A percentile compares a stretch with the other conserved stretches of the same genome.
These are phyloP conservation scores for Pungitius pungitius DNA, from an alignment of 2,113 vertebrate genomes.

Conservation along the genomic window DNA sequence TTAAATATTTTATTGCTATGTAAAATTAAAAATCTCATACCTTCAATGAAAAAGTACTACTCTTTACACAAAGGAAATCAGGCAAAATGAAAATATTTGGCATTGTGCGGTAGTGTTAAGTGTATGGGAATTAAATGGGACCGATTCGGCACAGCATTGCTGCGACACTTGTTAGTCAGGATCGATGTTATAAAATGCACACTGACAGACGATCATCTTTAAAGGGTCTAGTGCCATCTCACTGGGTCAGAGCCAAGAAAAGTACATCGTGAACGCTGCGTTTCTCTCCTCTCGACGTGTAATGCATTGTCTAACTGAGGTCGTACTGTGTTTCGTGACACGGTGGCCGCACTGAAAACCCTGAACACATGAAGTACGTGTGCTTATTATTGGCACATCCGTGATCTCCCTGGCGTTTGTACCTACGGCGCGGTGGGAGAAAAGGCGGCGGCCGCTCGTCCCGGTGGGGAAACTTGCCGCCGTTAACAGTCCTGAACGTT, in stretches of 20 bases:
- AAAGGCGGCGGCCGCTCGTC: slow-evolving; percentile 59
- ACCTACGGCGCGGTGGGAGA: slow-evolving; percentile 24
- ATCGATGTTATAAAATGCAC: slow-evolving; percentile 45
- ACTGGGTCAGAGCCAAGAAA: slow-evolving; percentile 35
- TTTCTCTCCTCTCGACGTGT: slow-evolving; percentile 54
- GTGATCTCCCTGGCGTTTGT: slow-evolving; percentile 66
- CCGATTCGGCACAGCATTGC: slow-evolving; percentile 37
- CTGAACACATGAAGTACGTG: slow-evolving; percentile 62
- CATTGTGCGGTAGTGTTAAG: slow-evolving; percentile 60
- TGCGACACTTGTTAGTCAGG: slow-evolving; percentile 20
- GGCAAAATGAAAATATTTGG: slow-evolving; percentile 76
- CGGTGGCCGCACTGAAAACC: slow-evolving; percentile 53
- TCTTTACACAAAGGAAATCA: slow-evolving; percentile 59
- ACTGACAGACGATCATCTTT: slow-evolving; percentile 36
- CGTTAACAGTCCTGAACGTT: slow-evolving; percentile 49
- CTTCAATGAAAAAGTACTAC: slow-evolving; percentile 62
- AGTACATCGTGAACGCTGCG: slow-evolving; percentile 52
- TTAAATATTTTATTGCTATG: slow-evolving; percentile 84
- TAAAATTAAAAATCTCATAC: slow-evolving; percentile 79
- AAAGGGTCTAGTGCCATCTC: slow-evolving; percentile 25
- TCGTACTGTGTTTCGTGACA: slow-evolving; percentile 61
- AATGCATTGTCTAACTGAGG: slow-evolving; percentile 52
- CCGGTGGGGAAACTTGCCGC: slow-evolving; percentile 45
- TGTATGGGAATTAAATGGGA: slow-evolving; percentile 22
- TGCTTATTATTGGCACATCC: slow-evolving; percentile 72